Base-by-base conservation (phyloP, 2,888 invertebrate genomes). In the Mythimna lalbum region DNA sequence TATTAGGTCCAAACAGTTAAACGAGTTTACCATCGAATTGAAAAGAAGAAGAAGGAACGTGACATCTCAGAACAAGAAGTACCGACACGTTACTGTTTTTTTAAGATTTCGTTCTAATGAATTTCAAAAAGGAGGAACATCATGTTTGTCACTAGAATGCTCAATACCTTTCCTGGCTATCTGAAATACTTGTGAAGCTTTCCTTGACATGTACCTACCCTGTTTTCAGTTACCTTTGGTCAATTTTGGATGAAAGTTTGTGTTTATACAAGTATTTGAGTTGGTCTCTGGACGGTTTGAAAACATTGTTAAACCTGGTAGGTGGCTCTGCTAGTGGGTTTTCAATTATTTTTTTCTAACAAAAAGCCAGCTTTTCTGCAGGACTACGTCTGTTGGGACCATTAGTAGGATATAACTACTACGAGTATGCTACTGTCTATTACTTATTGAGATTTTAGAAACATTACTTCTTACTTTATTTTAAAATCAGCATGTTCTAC, bases 41-140 rank as follows among this genome's bases (percentile, higher is more conserved):
- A 27, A 27, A 2, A 27, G 27, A 27, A 27, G 27, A 27, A 27
- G 27, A 4, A 31, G 3, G 2, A 59, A n/a, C 9, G 43, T 1
- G 17, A 43, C 43, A 17, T 43, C 17, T 43, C 4, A 17, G 17
- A 43, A 43, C 4, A 43, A 21, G n/a, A 31, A 56, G 14, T n/a
- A 9, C 5, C 19, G 5, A 36, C 1, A 56, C 19, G 12, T 36
- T 21, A 21, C 43, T 31, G 19, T 47, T 55, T 63, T 47, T 19
- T 49, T 49, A n/a, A 14, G 2, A 31, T 55, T 62, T 33, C 31
- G 14, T 5, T 61, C 47, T 27, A 53, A 57, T 39, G 9, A 14
- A 65, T 36, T 65, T 52, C 19, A 67, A 52, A 47, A 43, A 56
- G 21, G 10, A 47, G 21, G 5, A 63, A 43, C 10, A 52, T 63